phyloP scores from a whole-genome alignment of 2,113 vertebrate species.

The Antechinus stuartii region DNA sequence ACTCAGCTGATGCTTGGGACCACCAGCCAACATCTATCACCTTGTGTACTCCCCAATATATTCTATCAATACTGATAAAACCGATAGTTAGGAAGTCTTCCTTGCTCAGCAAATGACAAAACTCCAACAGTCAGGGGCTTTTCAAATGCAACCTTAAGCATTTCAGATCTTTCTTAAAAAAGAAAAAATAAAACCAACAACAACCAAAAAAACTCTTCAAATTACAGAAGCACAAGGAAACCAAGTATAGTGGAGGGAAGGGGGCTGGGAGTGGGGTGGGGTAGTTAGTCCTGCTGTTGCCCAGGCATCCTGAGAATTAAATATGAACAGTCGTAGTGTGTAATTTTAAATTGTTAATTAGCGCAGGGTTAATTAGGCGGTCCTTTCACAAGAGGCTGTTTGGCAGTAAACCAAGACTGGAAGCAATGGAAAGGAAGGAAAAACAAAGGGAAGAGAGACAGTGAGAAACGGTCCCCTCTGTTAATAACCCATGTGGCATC shows the following conservation, averaged over 20 bases:
- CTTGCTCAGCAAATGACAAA: conserved; percentile 16
- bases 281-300: conserved; percentile 79
- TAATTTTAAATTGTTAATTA: conserved; percentile 99
- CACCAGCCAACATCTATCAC: not conserved
- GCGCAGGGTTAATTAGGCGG: conserved; percentile 98
- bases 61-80: not conserved
- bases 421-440: conserved; percentile 83
- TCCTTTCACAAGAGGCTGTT: conserved; percentile 90
- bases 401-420: conserved; percentile 89
- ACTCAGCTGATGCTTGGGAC: conserved; percentile 17
- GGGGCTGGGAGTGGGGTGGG: conserved; percentile 74
- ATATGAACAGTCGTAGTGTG: conserved; percentile 92
- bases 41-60: not conserved
- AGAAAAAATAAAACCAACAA: too few relatives aligned
- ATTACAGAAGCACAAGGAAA: not conserved
- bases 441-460: conserved; percentile 82
- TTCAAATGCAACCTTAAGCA: not conserved
- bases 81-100: not conserved
- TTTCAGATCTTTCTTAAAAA: conserved; percentile 1
- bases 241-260: conserved; percentile 41
- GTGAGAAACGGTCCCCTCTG: conserved; percentile 82
- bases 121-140: not conserved
- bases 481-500: conserved; percentile 73
- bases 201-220: not conserved
- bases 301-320: conserved; percentile 91